Percentiles rank a stretch among this genome's conserved stretches.
phyloP scores from a whole-genome alignment of 2,888 invertebrate genomes.

The Tetragonula carbonaria region DNA sequence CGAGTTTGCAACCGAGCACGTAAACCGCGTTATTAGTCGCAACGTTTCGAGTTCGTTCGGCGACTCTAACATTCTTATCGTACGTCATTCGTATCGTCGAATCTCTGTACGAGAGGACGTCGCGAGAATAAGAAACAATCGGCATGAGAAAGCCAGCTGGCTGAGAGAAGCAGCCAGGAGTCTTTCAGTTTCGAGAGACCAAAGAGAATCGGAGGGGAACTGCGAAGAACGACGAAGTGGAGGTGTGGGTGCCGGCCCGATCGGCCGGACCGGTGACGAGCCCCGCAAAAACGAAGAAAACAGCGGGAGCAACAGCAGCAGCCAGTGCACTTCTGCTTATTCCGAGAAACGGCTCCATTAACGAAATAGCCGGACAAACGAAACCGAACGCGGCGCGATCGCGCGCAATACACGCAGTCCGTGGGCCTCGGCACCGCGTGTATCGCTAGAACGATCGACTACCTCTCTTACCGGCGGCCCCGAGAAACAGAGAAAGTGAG shows the following conservation, averaged over 20 bases:
- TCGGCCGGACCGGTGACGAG: slow-evolving; percentile 63
- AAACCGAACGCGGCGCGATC: slow-evolving; percentile 71
- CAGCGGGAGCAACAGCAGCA: neutral
- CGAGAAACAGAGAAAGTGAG: slow-evolving; percentile 46
- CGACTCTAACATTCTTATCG: neutral
- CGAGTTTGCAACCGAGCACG: neutral
- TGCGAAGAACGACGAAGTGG: slow-evolving; percentile 17
- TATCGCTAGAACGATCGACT: slow-evolving; percentile 71
- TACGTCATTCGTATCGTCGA: neutral
- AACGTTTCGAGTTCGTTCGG: too few relatives aligned
- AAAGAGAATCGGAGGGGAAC: slow-evolving; percentile 22
- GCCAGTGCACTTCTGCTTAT: slow-evolving; percentile 67
- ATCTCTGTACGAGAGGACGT: neutral
- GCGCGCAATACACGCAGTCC: slow-evolving; percentile 61
- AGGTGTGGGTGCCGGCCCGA: slow-evolving; percentile 60
- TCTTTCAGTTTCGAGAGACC: neutral
- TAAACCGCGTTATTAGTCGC: neutral
- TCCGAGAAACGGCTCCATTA: slow-evolving; percentile 77
- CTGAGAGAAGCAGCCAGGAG: neutral
- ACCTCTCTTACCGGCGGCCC: slow-evolving; percentile 56
- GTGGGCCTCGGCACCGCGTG: slow-evolving; percentile 38
- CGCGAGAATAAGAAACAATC: slow-evolving; percentile 53
- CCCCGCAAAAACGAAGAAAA: slow-evolving; percentile 57
- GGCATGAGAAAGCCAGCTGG: slow-evolving; percentile 57
- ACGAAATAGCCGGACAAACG: slow-evolving; percentile 75